Evolutionary conservation across 2,113 vertebrate genomes (phyloP).

Genomic region (Heterocephalus glaber): DNA sequence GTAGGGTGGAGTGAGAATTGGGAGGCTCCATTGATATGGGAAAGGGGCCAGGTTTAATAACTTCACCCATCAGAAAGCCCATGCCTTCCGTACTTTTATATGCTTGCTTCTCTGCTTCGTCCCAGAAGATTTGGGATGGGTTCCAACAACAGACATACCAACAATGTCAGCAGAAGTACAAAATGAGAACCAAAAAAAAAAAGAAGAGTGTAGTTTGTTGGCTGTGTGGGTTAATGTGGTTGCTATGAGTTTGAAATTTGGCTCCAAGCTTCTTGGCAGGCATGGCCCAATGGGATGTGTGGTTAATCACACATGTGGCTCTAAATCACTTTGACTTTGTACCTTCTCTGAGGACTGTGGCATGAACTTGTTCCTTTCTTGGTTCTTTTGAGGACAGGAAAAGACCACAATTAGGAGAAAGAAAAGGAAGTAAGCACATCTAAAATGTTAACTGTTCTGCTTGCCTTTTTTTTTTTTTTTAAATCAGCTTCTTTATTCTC

Average conservation of each 20-base stretch:
- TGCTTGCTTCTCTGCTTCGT: conserved; percentile 34
- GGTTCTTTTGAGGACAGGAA: conserved; percentile 15
- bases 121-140: conserved; percentile 39
- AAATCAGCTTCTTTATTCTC: neutral
- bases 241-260: conserved; percentile 46
- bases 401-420: neutral
- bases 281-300: conserved; percentile 14
- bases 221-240: neutral
- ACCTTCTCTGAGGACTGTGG: conserved; percentile 46
- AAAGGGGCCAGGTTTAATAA: conserved; percentile 13
- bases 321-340: conserved; percentile 28
- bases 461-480: neutral
- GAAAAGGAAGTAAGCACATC: neutral
- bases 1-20: neutral
- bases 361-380: neutral
- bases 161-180: neutral
- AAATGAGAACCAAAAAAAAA: neutral
- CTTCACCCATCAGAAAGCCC: neutral
- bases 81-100: neutral
- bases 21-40: neutral
- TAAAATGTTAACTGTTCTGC: neutral
- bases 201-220: neutral
- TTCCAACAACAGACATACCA: neutral
- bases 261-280: conserved; percentile 30
- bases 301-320: conserved; percentile 45